Evolutionary conservation across 2,888 invertebrate genomes (phyloP), one percentile per base, ranked within the genome.

Genomic region (Brachyopa scutellaris): DNA sequence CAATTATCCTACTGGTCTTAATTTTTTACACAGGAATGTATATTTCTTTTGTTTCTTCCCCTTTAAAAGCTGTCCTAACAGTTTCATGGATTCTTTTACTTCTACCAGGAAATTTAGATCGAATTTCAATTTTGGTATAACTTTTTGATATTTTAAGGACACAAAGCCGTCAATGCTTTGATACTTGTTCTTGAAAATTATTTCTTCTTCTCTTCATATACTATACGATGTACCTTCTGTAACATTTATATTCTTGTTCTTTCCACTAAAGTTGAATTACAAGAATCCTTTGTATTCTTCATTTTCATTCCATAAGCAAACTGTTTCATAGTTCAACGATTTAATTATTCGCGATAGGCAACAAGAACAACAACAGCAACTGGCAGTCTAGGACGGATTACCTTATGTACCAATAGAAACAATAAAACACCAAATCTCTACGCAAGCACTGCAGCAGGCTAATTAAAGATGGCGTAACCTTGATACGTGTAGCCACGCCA

Each of bases 111-210:
- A 3, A 38, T 38, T 38, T 5, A n/a, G 11, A 7, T 42, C 6
- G 17, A 5, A 8, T 1, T 42, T 2, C 9, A 19, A 4, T 6
- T 11, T 40, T 38, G 15, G 17, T 40, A 17, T 1, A 17, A 33
- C 8, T 21, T 42, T 36, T n/a, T 2, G 7, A 9, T 40, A 9
- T 21, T 59, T 61, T 53, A 53, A 21, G 61, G 42, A 53, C 61
- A 8, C 61, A 61, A 72, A 61, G 53, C 38, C 23, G 7, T 72
- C 51, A 42, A 72, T 53, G 61, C 51, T 51, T 72, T 72, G 33
- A 29, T n/a, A n/a, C 15, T 6, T 3, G 40, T 66, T 40, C 66
- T 42, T 53, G 31, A 40, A 38, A 51, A 7, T 2, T 1, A 5
- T 4, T 2, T 15, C 13, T 17, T 15, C 9, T 26, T 33, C 1